Conservation (phyloP, 2,797 vertebrate species). For the Champsocephalus gunnari region DNA sequence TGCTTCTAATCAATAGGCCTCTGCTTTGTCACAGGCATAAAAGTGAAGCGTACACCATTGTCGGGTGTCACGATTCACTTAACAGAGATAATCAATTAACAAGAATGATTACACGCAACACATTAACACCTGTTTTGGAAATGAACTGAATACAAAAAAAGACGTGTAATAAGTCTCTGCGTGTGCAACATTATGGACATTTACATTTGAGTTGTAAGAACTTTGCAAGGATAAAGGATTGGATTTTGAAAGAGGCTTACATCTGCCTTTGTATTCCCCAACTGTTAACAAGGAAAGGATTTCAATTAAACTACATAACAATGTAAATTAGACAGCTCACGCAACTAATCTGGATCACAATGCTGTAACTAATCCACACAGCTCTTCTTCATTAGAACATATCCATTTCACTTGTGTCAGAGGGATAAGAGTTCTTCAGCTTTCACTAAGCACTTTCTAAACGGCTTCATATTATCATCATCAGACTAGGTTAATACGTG, state of each 20-base stretch:
- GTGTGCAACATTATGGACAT: neutral
- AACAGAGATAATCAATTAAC: constrained; percentile 41
- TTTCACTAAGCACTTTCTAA: constrained; percentile 43
- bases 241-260: constrained; percentile 16
- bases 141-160: constrained; percentile 21
- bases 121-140: constrained; percentile 42
- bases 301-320: constrained; percentile 56
- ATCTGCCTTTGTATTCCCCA: constrained; percentile 26
- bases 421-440: constrained; percentile 51
- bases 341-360: constrained; percentile 74
- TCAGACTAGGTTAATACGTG: constrained; percentile 31
- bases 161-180: neutral
- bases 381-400: constrained; percentile 49
- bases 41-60: constrained; percentile 15
- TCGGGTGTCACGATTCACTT: constrained; percentile 30
- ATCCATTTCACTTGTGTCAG: constrained; percentile 61
- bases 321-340: constrained; percentile 54
- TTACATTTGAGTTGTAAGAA: constrained; percentile 7
- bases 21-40: constrained; percentile 14
- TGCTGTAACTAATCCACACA: constrained; percentile 63
- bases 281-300: constrained; percentile 28
- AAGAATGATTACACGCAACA: constrained; percentile 48
- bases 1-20: constrained; percentile 13
- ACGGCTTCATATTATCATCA: constrained; percentile 28
- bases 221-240: constrained; percentile 7